Conservation (phyloP, 2,113 vertebrate genomes). For the Caranx melampygus region DNA sequence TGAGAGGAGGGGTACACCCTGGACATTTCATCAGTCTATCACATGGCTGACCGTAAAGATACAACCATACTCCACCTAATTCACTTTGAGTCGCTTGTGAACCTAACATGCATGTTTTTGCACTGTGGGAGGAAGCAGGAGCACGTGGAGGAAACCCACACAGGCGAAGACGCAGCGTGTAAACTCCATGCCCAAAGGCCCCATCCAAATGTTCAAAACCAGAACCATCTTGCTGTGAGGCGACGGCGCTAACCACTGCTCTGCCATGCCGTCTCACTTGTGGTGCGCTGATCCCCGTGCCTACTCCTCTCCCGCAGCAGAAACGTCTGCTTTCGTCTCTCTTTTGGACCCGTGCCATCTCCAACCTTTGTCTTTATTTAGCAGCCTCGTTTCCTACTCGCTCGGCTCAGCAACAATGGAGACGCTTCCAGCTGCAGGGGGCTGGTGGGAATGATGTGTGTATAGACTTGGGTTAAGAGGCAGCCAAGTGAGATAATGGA, state of each 20-base stretch:
- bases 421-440: constrained; percentile 14
- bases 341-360: not conserved
- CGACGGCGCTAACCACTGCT: not conserved
- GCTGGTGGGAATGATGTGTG: not conserved
- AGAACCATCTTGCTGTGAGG: not conserved
- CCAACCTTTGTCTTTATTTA: constrained; percentile 45
- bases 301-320: not conserved
- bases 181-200: no score
- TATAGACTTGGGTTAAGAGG: constrained; percentile 37
- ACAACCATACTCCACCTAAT: not conserved
- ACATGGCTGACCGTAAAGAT: not conserved
- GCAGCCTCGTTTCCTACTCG: constrained; percentile 30
- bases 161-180: no score
- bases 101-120: not conserved
- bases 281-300: not conserved
- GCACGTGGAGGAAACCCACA: not conserved
- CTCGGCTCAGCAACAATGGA: constrained; percentile 24
- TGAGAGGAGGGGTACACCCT: not conserved
- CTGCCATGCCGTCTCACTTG: not conserved
- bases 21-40: not conserved
- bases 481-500: constrained; percentile 50
- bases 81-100: not conserved
- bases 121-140: no score
- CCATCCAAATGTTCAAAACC: not conserved
- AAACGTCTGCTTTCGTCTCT: not conserved